phyloP scores from a whole-genome alignment of 1,140 invertebrate species.

The Formica selysi region DNA sequence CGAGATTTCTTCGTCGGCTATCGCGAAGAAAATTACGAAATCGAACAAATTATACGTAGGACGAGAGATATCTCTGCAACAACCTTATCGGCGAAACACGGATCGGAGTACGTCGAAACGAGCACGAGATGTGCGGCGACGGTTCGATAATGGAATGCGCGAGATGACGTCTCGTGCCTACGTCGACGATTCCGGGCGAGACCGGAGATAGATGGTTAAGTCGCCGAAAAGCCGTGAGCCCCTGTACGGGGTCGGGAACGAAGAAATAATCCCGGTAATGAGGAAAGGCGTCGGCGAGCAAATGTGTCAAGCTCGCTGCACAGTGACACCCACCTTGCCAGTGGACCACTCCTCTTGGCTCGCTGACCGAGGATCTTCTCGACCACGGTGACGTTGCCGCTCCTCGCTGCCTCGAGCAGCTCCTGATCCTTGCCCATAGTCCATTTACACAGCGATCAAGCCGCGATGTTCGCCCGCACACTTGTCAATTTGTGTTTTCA shows the following conservation, averaged over 20 bases:
- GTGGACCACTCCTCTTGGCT: constrained; percentile 96
- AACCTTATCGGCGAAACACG: constrained; percentile 30
- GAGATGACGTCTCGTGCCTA: constrained; percentile 40
- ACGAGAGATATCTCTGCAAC: constrained; percentile 20
- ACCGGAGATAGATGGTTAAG: too few species aligned
- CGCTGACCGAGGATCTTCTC: constrained; percentile 96
- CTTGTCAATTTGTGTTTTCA: constrained; percentile 88
- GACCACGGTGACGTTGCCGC: constrained; percentile 94
- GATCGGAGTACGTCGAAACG: constrained; percentile 24
- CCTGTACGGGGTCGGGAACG: constrained; percentile 7
- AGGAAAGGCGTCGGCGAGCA: constrained; percentile 48
- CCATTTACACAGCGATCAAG: constrained; percentile 87
- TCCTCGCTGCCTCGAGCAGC: constrained; percentile 97
- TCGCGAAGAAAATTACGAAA: constrained; percentile 14
- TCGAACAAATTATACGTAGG: not conserved
- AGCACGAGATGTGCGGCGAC: constrained; percentile 52
- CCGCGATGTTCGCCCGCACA: constrained; percentile 86
- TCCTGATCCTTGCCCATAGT: constrained; percentile 98
- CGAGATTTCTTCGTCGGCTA: not conserved
- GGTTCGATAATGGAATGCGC: constrained; percentile 55
- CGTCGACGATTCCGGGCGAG: not conserved
- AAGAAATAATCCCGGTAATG: constrained; percentile 29
- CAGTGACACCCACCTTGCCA: constrained; percentile 93
- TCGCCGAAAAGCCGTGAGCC: not conserved
- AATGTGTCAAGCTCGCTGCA: constrained; percentile 61